Base-by-base conservation (phyloP, 2,888 invertebrate species). In the Phania funesta region DNA sequence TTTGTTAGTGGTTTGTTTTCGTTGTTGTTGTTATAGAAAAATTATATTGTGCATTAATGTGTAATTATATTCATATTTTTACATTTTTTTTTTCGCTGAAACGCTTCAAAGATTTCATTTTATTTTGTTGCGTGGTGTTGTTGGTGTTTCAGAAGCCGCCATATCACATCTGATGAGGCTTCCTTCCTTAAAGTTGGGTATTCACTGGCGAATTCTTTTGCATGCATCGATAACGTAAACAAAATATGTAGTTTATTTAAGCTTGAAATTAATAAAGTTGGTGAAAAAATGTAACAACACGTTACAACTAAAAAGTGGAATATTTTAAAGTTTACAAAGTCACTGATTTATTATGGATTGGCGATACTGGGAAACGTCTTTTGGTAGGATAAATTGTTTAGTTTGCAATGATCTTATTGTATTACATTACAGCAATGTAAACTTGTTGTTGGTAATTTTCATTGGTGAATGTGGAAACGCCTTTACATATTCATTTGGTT, bases 1-100 rank as follows among this genome's bases (percentile, higher is more conserved):
- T 38, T 67, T 76, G 65, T 65, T 50, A 54, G 24, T 41, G 20
- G 41, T 46, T 70, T 54, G 41, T 46, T 70, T 54, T 35, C 60
- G 20, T 48, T 68, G n/a, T 62, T 76, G 16, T 48, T 68, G 38
- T 46, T 78, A 16, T 74, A 74, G 70, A 82, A 78, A n/a, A 82
- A 77, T 78, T 70, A 65, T 65, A 52, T 65, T 82, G n/a, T n/a
- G 82, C 78, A 82, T 75, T 82, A 68, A 74, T 74, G 74, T 78
- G 82, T 78, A 82, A 82, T 82, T 82, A 82, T 75, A 76, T 71
- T 76, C 68, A 58, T 73, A 44, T 56, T 80, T 75, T 65, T 35
- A 60, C 70, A 71, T 76, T 52, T 74, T 80, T 71, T 44, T 75
- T 65, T 44, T 44, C 26, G 54, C 35, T 13, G 50, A 65, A 78